Evolutionary conservation across 2,797 vertebrate species (phyloP).

Genomic region (Enteromius radiatus): DNA sequence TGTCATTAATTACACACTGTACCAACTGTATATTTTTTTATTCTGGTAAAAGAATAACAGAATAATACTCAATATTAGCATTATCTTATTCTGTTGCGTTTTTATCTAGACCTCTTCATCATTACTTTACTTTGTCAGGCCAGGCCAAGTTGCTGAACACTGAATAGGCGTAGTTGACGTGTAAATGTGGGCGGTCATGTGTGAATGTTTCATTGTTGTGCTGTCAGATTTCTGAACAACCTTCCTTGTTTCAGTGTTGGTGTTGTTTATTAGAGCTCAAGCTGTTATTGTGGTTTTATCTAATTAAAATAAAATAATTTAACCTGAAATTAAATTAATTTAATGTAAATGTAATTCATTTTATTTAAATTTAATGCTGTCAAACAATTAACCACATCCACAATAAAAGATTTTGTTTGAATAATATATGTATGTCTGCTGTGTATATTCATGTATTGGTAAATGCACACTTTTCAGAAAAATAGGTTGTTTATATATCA

Average conservation of each 20-base stretch:
- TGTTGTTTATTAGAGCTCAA: neutral
- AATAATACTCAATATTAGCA: neutral
- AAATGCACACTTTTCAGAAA: no score
- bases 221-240: constrained; percentile 4
- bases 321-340: neutral
- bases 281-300: neutral
- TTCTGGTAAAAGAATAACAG: constrained; percentile 1
- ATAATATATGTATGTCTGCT: no score
- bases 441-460: no score
- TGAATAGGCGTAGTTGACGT: neutral
- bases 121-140: neutral
- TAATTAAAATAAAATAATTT: neutral
- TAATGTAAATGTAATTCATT: neutral
- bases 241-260: neutral
- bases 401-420: no score
- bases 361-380: no score
- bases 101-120: neutral
- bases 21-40: neutral
- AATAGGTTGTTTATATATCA: no score
- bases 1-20: neutral
- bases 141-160: constrained; percentile 1
- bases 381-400: no score
- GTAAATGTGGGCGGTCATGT: constrained; percentile 11
- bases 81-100: neutral
- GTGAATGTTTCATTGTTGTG: constrained; percentile 15